phyloP scores from a whole-genome alignment of 2,113 vertebrate species.

The Engystomops pustulosus region DNA sequence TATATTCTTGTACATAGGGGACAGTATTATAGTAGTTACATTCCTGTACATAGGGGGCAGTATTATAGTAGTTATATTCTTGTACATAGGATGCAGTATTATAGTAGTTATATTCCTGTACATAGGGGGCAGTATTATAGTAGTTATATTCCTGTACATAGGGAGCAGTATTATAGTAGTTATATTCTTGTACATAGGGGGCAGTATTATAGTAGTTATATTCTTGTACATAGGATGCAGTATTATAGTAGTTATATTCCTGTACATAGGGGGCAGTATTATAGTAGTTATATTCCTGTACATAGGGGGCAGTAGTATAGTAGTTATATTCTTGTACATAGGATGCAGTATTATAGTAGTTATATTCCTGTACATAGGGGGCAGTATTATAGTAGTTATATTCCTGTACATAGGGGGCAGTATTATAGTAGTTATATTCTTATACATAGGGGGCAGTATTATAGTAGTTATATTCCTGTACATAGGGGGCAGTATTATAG shows the following conservation, averaged over 20 bases:
- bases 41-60: neutral
- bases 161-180: neutral
- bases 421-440: too few relatives aligned
- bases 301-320: too few relatives aligned
- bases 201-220: conserved; percentile 1
- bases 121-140: too few relatives aligned
- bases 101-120: neutral
- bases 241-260: too few relatives aligned
- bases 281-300: too few relatives aligned
- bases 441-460: neutral
- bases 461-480: neutral
- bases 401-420: too few relatives aligned
- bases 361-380: too few relatives aligned
- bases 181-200: neutral
- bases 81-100: neutral
- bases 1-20: neutral
- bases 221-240: neutral
- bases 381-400: too few relatives aligned
- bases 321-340: neutral
- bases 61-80: conserved; percentile 8
- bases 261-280: too few relatives aligned
- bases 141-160: too few relatives aligned
- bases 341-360: neutral
- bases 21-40: too few relatives aligned
- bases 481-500: neutral